Evolutionary conservation across 2,113 vertebrate genomes (phyloP), one percentile per base, ranked within the genome.

Genomic region (Pipa parva): DNA sequence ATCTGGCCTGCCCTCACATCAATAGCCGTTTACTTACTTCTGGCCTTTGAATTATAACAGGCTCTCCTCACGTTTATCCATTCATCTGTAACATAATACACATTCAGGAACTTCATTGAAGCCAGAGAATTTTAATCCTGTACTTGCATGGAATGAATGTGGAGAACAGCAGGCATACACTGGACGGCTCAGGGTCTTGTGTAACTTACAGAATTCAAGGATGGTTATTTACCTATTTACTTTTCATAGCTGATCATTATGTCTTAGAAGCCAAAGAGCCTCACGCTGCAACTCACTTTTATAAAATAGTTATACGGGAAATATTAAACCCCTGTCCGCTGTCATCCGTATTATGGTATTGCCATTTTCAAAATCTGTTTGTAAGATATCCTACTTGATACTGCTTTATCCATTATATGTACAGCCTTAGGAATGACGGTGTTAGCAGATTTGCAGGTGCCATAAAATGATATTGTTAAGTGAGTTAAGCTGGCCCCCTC

Each of bases 21-120:
- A 50, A 67, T 67, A 58, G 39, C 54, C 55, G 45, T 59, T 50
- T 59, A 9, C 33, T 52, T 25, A 24, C 51, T 17, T 49, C 5
- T 55, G 59, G 67, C 49, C 22, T 63, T 50, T 56, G 20, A 11
- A 27, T 7, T 1, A 46, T 71, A 49, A 52, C 61, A 63, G 31
- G 18, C 31, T 31, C 33, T n/a, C 55, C 37, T 42, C 22, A 4
- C 5, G 22, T 25, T 57, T 59, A 52, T 63, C 48, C 62, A 24
- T 54, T 45, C 29, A 49, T 56, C 54, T 75, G 64, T 59, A 75
- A 71, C 55, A 54, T 71, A 71, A 76, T 57, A 46, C 49, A 46
- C 75, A 57, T 67, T 59, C 58, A 76, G 76, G 73, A 77, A 72
- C 45, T 75, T 59, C 52, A 24, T 1, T 1, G 62, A 63, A 72